Evolutionary conservation across 1,140 invertebrate species (phyloP), one percentile per base, ranked within the genome.

Genomic region (Caenorhabditis inopinata): DNA sequence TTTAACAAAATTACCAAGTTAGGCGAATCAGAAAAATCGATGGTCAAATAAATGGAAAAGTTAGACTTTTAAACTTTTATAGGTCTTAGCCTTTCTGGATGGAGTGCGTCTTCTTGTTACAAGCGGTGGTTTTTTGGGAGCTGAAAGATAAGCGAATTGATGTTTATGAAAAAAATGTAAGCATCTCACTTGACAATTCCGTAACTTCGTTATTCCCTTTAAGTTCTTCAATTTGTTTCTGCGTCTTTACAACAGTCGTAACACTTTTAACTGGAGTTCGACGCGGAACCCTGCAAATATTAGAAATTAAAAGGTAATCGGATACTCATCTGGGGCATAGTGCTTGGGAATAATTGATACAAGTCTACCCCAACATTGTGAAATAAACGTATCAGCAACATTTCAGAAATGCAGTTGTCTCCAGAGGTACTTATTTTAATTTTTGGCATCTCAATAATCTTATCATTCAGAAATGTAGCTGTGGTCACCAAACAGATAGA

Each of bases 101-200:
- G 58, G 58, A 18, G 58, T 68, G n/a, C 38, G 58, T 68, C 58
- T 68, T 68, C 58, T 68, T 3, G 32, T 68, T 32, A 68, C 21
- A 9, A 32, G 11, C 23, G 58, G 58, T 16, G 58, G 23, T 32
- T 7, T 21, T 1, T 6, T 32, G 5, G 25, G n/a, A 4, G n/a
- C 58, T 68, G 58, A 42, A 68, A 68, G 5, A 2, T 38, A 21
- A 16, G 32, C 38, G 14, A 14, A 42, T 14, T 42, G 38, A 42
- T 42, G 5, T 42, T 42, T 42, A n/a, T 14, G 14, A 42, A 42
- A 42, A 42, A 42, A 42, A 42, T 42, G 14, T 42, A 7, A 7
- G 5, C 38, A 5, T 7, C 38, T 42, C 5, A 42, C 38, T 42
- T 5, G 38, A 42, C 14, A n/a, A n/a, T n/a, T n/a, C n/a, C n/a